Evolutionary conservation across 2,797 vertebrate species (phyloP).

Genomic region (Microhierax caerulescens): DNA sequence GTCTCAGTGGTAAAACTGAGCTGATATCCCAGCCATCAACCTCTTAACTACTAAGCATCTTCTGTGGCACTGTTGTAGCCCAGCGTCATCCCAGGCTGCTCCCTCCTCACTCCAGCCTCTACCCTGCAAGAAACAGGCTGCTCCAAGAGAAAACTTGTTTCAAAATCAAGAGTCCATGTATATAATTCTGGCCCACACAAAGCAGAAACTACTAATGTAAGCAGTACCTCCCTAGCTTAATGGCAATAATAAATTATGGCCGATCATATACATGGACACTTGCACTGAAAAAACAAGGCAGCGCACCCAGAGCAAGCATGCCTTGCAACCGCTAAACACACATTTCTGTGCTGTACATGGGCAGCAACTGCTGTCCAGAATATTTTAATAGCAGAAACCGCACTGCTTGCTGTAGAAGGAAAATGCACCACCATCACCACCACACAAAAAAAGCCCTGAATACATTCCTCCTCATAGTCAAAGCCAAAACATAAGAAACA

Average conservation of each 20-base stretch:
- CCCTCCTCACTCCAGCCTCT: not conserved
- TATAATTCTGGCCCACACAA: not conserved
- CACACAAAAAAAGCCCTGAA: not conserved
- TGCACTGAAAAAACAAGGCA: not conserved
- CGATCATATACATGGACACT: not conserved
- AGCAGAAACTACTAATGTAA: not conserved
- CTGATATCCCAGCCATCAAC: not conserved
- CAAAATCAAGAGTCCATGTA: not conserved
- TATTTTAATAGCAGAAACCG: not conserved
- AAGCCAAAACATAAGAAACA: not conserved
- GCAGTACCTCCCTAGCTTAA: not conserved
- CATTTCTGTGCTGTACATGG: not conserved
- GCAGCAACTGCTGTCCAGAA: conserved; percentile 1
- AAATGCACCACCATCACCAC: not conserved
- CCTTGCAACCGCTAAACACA: conserved; percentile 38
- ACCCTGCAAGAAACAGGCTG: not conserved
- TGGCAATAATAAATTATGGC: not conserved
- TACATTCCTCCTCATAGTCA: not conserved
- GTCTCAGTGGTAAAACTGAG: not conserved
- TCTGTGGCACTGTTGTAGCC: accelerated
- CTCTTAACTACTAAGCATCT: not conserved
- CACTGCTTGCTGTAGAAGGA: not conserved
- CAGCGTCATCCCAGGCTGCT: not conserved
- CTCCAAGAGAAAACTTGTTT: not conserved
- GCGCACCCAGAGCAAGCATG: not conserved